These are phyloP conservation scores for Amphibalanus amphitrite DNA, from an alignment of 1,140 invertebrate species.

Conservation along the genomic window DNA sequence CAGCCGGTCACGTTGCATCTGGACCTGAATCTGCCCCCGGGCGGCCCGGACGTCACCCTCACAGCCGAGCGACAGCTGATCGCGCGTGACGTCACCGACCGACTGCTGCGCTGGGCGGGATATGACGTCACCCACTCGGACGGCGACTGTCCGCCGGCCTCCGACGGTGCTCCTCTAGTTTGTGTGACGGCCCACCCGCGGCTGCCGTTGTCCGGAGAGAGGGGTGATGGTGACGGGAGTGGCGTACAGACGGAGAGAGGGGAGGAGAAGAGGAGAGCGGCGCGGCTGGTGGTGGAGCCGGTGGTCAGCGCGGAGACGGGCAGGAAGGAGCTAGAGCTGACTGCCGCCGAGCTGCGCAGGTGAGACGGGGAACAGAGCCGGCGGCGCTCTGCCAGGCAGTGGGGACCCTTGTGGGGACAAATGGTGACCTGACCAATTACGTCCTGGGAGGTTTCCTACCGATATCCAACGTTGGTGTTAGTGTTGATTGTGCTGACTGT, in stretches of 20 bases:
- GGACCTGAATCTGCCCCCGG: neutral
- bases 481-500: no score
- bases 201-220: neutral
- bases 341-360: neutral
- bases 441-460: no score
- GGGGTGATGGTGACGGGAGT: no score
- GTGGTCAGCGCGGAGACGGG: neutral
- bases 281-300: neutral
- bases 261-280: neutral
- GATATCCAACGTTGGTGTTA: neutral
- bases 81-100: neutral
- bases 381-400: no score
- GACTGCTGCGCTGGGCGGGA: neutral
- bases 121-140: neutral
- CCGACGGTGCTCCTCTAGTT: neutral
- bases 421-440: no score
- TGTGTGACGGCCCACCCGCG: neutral
- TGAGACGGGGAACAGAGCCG: no score
- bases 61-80: neutral
- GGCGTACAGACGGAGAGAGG: neutral
- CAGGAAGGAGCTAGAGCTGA: neutral
- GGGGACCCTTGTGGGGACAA: no score
- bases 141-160: neutral
- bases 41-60: neutral
- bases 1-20: neutral